Evolutionary conservation across 37 sponge, comb jelly and placozoan genomes (phyloP), one percentile per base, ranked within the genome.

Genomic region (Geodia barretti): DNA sequence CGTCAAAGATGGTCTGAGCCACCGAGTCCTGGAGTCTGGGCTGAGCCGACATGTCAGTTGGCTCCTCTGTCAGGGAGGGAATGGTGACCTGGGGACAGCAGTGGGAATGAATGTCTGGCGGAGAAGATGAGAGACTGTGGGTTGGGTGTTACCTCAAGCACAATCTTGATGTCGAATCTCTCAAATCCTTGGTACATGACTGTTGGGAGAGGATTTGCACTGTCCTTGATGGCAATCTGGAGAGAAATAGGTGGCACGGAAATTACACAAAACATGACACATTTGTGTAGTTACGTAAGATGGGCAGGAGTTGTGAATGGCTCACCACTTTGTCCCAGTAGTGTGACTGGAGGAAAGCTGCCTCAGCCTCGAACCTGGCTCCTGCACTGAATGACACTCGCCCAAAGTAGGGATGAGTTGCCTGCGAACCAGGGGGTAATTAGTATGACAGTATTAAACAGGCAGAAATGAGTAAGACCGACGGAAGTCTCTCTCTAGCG

Each of bases 301-400:
- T n/a, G n/a, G 11, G 14, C 54, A 47, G 11, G 54, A 17, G 54
- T 14, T 28, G 29, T 58, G 32, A 64, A 36, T 37, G 24, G 32
- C 82, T 1, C 61, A 83, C 83, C 83, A 83, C 75, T 75, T 75
- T 83, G 43, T 74, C 62, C 83, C 75, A 74, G 68, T 67, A 70
- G 28, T 39, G 41, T 1, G 62, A 61, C 9, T 26, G 59, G 23
- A 83, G 30, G 38, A 28, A 83, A 25, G 43, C 64, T 38, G 62
- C 75, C 38, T 60, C 60, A 20, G 83, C 62, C n/a, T 64, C 21
- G 47, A 62, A 83, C 43, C 41, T 63, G 23, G 83, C 75, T 5
- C 58, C 65, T 28, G 73, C 75, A 28, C 64, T 58, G 38, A 64
- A 60, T 1, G 62, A 58, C 59, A 83, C 75, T 42, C 83, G 83